Percentiles rank a stretch among this genome's conserved stretches.
Evolutionary conservation across 2,797 vertebrate genomes (phyloP).

Genomic region (Sebastes itinus): DNA sequence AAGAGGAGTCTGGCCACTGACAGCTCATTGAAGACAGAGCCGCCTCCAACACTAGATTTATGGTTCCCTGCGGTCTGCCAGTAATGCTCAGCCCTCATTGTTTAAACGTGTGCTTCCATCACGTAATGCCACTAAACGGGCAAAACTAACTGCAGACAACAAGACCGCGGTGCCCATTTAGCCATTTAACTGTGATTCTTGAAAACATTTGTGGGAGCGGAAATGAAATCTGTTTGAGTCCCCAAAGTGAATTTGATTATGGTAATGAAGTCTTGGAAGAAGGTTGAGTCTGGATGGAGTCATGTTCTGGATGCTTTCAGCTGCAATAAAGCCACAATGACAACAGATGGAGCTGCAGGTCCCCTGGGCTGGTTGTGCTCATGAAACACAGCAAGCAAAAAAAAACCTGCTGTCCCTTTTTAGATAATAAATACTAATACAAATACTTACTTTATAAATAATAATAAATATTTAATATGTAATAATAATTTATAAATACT

Average conservation of each 20-base stretch:
- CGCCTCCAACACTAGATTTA: conserved; percentile 75
- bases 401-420: conserved; percentile 16
- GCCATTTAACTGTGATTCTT: conserved; percentile 58
- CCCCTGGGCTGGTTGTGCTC: conserved; percentile 67
- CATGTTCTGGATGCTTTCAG: conserved; percentile 77
- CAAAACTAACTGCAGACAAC: conserved; percentile 38
- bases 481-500: no score
- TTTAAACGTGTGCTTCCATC: conserved; percentile 54
- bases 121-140: conserved; percentile 58
- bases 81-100: conserved; percentile 60
- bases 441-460: neutral
- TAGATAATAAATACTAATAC: neutral
- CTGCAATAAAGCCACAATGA: conserved; percentile 78
- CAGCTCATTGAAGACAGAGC: conserved; percentile 65
- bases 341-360: conserved; percentile 82
- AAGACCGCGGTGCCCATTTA: conserved; percentile 58
- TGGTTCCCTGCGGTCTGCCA: conserved; percentile 63
- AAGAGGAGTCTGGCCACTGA: conserved; percentile 68
- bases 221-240: conserved; percentile 60
- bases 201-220: conserved; percentile 43
- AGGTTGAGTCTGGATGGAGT: conserved; percentile 69
- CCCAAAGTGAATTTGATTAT: conserved; percentile 78
- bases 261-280: conserved; percentile 80
- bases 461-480: neutral
- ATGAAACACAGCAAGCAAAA: conserved; percentile 48